Base-by-base conservation (phyloP, 2,113 vertebrate species). In the Rhinichthys klamathensis region DNA sequence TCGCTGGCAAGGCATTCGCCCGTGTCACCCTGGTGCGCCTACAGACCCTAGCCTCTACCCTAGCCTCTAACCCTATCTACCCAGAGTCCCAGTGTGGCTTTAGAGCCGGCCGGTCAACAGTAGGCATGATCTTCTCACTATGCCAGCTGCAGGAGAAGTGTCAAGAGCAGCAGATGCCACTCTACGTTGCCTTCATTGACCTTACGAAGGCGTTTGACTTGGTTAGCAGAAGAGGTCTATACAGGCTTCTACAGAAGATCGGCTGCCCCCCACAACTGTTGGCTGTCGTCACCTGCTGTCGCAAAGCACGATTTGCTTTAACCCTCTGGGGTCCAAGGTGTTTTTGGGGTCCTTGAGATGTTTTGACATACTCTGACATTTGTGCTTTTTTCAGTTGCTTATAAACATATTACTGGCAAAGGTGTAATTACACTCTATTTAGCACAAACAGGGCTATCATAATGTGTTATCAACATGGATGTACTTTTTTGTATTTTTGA, bases 241-340 rank as follows among this genome's bases (percentile, higher is more conserved):
- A 35, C 56, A 76, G 56, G 6, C 9, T 25, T 2, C n/a, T 75
- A 51, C 70, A 46, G 38, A 76, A 76, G n/a, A 84, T 61, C 65
- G 13, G 23, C 81, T 83, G 21, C n/a, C 21, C 7, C 3, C 35
- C 2, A 32, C 7, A 44, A 41, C 81, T 73, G 32, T 32, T 83
- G 30, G 51, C 30, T 1, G 12, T 73, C 0, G 1, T 73, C 81
- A 58, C 23, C 6, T 82, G 3, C 0, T 83, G 73, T 13, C 49
- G 49, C 12, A 35, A 23, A 73, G 49, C 18, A 73, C 18, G 2
- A 18, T 69, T 6, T 72, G 27, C 11, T 73, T n/a, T n/a, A n/a
- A n/a, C n/a, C n/a, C n/a, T n/a, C n/a, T n/a, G n/a, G n/a, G n/a
- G n/a, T n/a, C n/a, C n/a, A n/a, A n/a, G n/a, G n/a, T n/a, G n/a